Base-by-base conservation (phyloP, 2,888 invertebrate species). In the Oligia latruncula region DNA sequence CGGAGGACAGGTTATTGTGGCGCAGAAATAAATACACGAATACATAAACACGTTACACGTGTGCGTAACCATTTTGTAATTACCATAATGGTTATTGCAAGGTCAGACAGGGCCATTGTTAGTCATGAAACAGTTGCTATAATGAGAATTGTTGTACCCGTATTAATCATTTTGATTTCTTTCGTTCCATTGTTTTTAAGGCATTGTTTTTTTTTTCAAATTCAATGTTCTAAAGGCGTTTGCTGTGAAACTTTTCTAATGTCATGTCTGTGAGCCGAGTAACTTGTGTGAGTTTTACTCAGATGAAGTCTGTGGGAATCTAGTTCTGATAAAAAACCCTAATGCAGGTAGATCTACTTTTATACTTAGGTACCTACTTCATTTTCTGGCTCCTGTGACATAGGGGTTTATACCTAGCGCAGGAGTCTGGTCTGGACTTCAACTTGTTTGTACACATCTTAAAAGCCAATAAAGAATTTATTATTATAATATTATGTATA, bases 41-140 rank as follows among this genome's bases (percentile, higher is more conserved):
- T 49, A 49, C 13, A 49, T 46, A 74, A 62, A 49, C 62, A 43
- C 4, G 2, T 67, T 43, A 58, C 64, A 72, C n/a, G 62, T 72
- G 43, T 62, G 13, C 3, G 6, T 46, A 60, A 64, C 13, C n/a
- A 58, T 71, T 29, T 65, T 70, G 0, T 71, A 73, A 81, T 76
- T 43, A 40, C 46, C 58, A 23, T 46, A 52, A 66, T 43, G 20
- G 60, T 71, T 73, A 74, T 64, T 58, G 11, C 58, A 82, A 77
- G 83, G 73, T 71, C 73, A 71, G 46, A 71, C n/a, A n/a, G n/a
- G 4, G 35, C 13, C 71, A 67, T 82, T 74, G 58, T 65, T 66
- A 49, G 17, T 62, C 29, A 58, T 58, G 49, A 15, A 70, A 20
- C 58, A 62, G 20, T 46, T 62, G 40, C 55, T 60, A 40, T 4